Conservation (phyloP, 2,888 invertebrate species). For the Alcis repandata region DNA sequence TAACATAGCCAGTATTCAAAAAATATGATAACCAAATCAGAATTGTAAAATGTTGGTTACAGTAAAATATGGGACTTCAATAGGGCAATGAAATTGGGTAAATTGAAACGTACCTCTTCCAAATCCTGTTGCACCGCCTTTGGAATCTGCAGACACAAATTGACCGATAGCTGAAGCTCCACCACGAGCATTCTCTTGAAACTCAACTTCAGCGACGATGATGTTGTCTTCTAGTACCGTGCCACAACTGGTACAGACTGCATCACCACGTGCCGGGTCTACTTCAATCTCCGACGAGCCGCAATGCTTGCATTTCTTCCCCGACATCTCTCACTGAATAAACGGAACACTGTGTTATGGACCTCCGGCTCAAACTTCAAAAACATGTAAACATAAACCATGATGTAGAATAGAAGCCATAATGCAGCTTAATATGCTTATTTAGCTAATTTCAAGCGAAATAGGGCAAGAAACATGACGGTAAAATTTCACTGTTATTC, state of each 20-base stretch:
- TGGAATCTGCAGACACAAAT: constrained; percentile 96
- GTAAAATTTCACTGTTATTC: not conserved
- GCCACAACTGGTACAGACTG: constrained; percentile 98
- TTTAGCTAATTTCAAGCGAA: not conserved
- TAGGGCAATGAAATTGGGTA: not conserved
- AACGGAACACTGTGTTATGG: not conserved
- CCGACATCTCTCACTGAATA: constrained; percentile 71
- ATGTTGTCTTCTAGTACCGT: constrained; percentile 98
- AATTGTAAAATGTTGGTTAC: too few relatives aligned
- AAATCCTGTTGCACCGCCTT: constrained; percentile 93
- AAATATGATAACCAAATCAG: too few relatives aligned
- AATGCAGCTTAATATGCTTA: not conserved
- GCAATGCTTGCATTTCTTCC: constrained; percentile 94
- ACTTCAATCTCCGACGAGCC: constrained; percentile 97
- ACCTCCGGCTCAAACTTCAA: not conserved
- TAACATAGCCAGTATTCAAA: too few relatives aligned
- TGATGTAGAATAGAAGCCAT: not conserved
- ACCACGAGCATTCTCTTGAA: constrained; percentile 96
- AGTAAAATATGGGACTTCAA: too few relatives aligned
- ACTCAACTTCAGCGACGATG: constrained; percentile 98
- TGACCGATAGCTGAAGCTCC: constrained; percentile 96
- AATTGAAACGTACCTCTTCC: constrained; percentile 86
- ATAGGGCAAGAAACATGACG: constrained; percentile 4
- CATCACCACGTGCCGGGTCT: constrained; percentile 97
- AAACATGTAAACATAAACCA: not conserved